Base-by-base conservation (phyloP, 2,113 vertebrate genomes). In the Sporophila hypoxantha region DNA sequence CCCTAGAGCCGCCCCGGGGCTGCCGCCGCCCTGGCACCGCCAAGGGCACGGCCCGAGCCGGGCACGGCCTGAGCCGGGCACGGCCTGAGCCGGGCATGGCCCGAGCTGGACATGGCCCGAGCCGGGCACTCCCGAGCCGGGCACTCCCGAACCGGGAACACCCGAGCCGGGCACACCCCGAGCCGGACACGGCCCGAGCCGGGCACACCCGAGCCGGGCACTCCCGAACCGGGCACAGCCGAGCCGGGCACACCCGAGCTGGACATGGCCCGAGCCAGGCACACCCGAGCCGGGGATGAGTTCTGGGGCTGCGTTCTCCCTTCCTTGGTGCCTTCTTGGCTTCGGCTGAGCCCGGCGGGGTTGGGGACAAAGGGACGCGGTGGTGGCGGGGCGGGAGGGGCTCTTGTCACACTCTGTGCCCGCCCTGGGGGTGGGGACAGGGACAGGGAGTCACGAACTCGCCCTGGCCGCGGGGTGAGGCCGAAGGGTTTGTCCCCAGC, bases 401-500 rank as follows among this genome's bases (percentile, higher is more conserved):
- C 17, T 71, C 4, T 46, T 4, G 1, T 12, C 29, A 1, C 26
- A 0, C 0, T 7, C 64, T 2, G 13, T 5, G 49, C 60, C 22
- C 5, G 3, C 47, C 32, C 17, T 4, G 21, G 19, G 18, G 10
- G 2, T 32, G 42, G 66, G 37, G 67, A 50, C 1, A 1, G 50
- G 22, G 81, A 6, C 5, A 2, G 49, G 30, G 59, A 7, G 23
- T 5, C 36, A 13, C 44, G 2, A 50, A 14, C 11, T 12, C n/a
- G 0, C 16, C 7, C 37, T n/a, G 2, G 3, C 29, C 1, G 25
- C 3, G 61, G 57, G 65, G 32, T 4, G 71, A 61, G 82, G 60
- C 29, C 30, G 76, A 29, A 57, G 36, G 18, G 0, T 17, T 46
- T 52, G 23, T 62, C 26, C 47, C 53, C 12, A 8, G 55, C n/a